Percentiles rank a stretch among this genome's conserved stretches.
phyloP scores from a whole-genome alignment of 92 coral and sea anemone species.

The Umimayanthus kanabou region DNA sequence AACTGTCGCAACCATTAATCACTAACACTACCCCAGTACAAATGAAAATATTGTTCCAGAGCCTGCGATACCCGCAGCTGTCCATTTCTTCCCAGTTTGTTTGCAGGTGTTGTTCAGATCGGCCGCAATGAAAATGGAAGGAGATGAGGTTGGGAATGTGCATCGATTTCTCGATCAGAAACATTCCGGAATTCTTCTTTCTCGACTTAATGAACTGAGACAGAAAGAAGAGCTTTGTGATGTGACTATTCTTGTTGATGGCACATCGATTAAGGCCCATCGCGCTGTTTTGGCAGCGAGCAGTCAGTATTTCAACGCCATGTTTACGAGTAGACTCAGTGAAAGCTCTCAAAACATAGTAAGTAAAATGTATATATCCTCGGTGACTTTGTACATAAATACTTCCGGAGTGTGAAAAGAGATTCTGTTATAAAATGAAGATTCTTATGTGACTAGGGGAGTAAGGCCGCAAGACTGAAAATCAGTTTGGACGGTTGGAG shows the following conservation, averaged over 20 bases:
- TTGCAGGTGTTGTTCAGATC: slow-evolving; percentile 54
- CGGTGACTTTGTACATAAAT: background rate
- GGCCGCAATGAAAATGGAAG: slow-evolving; percentile 55
- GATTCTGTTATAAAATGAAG: background rate
- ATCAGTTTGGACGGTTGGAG: background rate
- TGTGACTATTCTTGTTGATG: slow-evolving; percentile 77
- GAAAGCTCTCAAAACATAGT: slow-evolving; percentile 85
- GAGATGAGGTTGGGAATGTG: slow-evolving; percentile 48
- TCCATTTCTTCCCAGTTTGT: slow-evolving; percentile 1
- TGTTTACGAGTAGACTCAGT: slow-evolving; percentile 89
- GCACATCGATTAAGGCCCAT: slow-evolving; percentile 75
- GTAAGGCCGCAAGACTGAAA: too few relatives aligned
- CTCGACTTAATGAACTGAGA: slow-evolving; percentile 80
- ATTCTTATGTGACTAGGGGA: background rate
- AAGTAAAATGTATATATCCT: slow-evolving; percentile 23
- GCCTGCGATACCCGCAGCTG: slow-evolving; percentile 67
- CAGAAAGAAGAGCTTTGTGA: slow-evolving; percentile 93
- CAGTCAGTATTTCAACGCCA: slow-evolving; percentile 92
- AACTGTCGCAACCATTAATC: background rate
- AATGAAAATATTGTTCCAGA: slow-evolving; percentile 3
- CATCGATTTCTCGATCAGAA: slow-evolving; percentile 75
- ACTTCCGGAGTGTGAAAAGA: background rate
- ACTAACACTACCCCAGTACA: background rate
- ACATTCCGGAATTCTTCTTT: slow-evolving; percentile 74
- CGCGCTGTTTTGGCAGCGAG: slow-evolving; percentile 91